Percentiles rank a stretch among this genome's conserved stretches.
Conservation (phyloP, 1,140 invertebrate genomes). For the Lordiphosa collinella region DNA sequence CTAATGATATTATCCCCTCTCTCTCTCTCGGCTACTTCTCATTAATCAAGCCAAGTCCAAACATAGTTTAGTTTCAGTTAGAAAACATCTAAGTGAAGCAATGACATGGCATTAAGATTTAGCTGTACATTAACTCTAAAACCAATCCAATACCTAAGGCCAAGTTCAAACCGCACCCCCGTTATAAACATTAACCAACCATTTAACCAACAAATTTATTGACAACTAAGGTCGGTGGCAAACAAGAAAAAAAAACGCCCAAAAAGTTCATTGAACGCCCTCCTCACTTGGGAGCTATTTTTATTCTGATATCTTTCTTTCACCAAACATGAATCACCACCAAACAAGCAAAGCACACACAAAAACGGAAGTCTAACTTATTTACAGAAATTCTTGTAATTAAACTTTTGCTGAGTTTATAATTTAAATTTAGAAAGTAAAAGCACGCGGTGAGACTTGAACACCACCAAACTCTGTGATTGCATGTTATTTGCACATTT, state of each 20-base stretch:
- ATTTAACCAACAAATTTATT: constrained; percentile 19
- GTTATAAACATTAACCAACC: constrained; percentile 27
- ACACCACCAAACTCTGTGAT: constrained; percentile 15
- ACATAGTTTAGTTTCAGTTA: constrained; percentile 5
- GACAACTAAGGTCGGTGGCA: constrained; percentile 61
- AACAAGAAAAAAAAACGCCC: constrained; percentile 20
- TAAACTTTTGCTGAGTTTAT: constrained; percentile 12
- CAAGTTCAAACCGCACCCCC: constrained; percentile 72
- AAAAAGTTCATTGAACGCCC: constrained; percentile 51
- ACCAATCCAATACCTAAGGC: constrained; percentile 47
- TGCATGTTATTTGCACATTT: constrained; percentile 55
- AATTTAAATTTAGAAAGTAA: constrained; percentile 76
- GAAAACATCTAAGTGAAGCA: constrained; percentile 1
- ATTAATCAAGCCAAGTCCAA: constrained; percentile 32
- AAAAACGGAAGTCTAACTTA: constrained; percentile 57
- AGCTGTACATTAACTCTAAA: constrained; percentile 24
- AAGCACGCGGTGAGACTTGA: constrained; percentile 32
- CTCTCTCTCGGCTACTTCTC: background rate
- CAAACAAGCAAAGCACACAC: constrained; percentile 9
- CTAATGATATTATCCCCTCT: constrained; percentile 25
- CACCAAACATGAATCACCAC: constrained; percentile 41
- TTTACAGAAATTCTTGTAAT: constrained; percentile 36
- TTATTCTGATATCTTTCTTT: constrained; percentile 28
- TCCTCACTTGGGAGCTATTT: constrained; percentile 40
- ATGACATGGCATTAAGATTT: background rate